Evolutionary conservation across 2,888 invertebrate genomes (phyloP).

Genomic region (Imbricaverruca yamaguchii): DNA sequence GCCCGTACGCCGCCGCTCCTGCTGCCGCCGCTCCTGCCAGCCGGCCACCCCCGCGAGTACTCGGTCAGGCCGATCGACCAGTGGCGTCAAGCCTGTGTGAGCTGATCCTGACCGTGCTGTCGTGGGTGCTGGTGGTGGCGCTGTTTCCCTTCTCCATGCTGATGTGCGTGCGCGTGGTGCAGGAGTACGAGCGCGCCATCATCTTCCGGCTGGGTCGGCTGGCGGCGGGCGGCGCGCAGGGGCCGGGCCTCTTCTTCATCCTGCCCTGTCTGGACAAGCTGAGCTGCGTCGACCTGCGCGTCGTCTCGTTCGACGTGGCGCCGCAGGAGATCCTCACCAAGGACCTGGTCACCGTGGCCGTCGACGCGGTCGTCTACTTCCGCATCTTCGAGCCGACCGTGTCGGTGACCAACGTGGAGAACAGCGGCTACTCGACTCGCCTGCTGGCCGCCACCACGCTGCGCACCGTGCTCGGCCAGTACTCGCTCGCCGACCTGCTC

Average conservation of each 20-base stretch:
- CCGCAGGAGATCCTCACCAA: slow-evolving; percentile 49
- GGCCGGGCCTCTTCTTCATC: slow-evolving; percentile 51
- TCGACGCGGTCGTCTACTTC: slow-evolving; percentile 82
- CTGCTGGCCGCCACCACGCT: slow-evolving; percentile 75
- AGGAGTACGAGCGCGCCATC: slow-evolving; percentile 47
- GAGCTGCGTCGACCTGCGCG: slow-evolving; percentile 51
- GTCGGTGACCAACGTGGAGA: slow-evolving; percentile 49
- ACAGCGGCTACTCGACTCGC: slow-evolving; percentile 61
- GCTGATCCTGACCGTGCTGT: slow-evolving; percentile 35
- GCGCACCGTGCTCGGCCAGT: slow-evolving; percentile 83
- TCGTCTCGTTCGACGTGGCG: slow-evolving; percentile 52
- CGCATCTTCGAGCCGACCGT: slow-evolving; percentile 49
- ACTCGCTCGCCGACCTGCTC: slow-evolving; percentile 81
- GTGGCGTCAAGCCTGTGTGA: background rate
- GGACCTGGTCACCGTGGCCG: slow-evolving; percentile 88
- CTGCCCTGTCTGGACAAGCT: slow-evolving; percentile 53
- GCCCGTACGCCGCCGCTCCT: too few relatives aligned
- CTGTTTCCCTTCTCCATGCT: slow-evolving; percentile 37
- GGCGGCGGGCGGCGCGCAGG: slow-evolving; percentile 46
- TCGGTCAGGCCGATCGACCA: background rate
- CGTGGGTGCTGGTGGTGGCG: slow-evolving; percentile 35
- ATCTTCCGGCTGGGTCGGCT: slow-evolving; percentile 46
- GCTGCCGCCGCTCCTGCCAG: too few relatives aligned
- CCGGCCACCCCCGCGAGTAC: background rate
- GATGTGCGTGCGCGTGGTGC: slow-evolving; percentile 42